Percentiles rank a stretch among this genome's conserved stretches.
Evolutionary conservation across 2,797 vertebrate species (phyloP).

Genomic region (Artibeus lituratus): DNA sequence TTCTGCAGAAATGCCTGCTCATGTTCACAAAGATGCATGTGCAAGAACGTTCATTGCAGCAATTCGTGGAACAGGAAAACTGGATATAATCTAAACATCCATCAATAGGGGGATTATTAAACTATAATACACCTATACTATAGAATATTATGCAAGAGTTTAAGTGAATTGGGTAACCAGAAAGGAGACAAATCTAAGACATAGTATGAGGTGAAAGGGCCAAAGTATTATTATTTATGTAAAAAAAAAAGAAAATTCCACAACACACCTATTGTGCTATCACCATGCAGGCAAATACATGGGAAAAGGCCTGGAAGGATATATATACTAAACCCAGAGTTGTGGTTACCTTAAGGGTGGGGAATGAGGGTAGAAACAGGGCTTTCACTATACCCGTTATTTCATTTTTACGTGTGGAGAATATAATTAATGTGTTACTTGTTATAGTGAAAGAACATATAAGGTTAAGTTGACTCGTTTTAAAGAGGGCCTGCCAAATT

Average conservation of each 20-base stretch:
- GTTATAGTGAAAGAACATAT: not conserved
- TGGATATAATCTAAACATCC: not conserved
- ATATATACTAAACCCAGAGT: not conserved
- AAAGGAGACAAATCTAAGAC: not conserved
- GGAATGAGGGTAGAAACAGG: not conserved
- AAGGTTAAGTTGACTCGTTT: not conserved
- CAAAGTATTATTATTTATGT: not conserved
- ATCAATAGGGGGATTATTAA: not conserved
- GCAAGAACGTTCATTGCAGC: not conserved
- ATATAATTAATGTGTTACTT: not conserved
- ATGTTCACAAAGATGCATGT: not conserved
- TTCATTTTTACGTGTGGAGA: not conserved
- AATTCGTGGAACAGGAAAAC: not conserved
- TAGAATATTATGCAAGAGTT: not conserved
- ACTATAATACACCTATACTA: not conserved
- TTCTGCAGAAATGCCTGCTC: not conserved
- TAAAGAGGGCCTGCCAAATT: not conserved
- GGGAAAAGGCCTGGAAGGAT: not conserved
- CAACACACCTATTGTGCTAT: not conserved
- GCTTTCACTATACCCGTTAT: not conserved
- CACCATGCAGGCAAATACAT: not conserved
- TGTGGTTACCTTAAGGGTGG: not conserved
- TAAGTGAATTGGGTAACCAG: not conserved
- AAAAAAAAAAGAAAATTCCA: not conserved
- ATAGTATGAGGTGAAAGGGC: not conserved